Percentiles rank a stretch among this genome's conserved stretches.
Conservation (phyloP, 53 echinoderm and acorn worm genomes). For the Patiria pectinifera region DNA sequence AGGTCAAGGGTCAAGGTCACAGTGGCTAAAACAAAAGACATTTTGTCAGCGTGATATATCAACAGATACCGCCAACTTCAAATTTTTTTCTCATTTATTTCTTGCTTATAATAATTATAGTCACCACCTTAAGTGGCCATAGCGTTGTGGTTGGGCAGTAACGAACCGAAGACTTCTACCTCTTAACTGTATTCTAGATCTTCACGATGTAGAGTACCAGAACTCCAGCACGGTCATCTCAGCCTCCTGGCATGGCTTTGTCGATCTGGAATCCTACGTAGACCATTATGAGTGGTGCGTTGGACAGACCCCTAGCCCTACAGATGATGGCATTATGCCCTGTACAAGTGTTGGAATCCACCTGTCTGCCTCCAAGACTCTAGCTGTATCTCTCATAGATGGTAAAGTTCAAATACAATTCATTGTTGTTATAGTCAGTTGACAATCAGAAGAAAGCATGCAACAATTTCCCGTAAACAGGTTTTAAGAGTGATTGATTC, state of each 20-base stretch:
- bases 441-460: no score
- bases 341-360: constrained; percentile 44
- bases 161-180: neutral
- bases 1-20: no score
- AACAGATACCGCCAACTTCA: no score
- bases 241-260: constrained; percentile 72
- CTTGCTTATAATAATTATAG: no score
- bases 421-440: neutral
- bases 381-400: constrained; percentile 2
- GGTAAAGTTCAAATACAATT: constrained; percentile 9
- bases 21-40: no score
- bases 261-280: constrained; percentile 59
- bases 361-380: constrained; percentile 28
- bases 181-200: constrained; percentile 8
- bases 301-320: constrained; percentile 19
- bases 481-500: no score
- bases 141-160: neutral
- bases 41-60: no score
- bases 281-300: constrained; percentile 57
- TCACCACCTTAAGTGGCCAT: neutral
- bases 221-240: constrained; percentile 36
- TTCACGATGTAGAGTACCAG: constrained; percentile 50
- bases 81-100: no score
- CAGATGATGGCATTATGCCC: constrained; percentile 14
- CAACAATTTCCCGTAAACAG: no score